Evolutionary conservation across 2,888 invertebrate species (phyloP), one percentile per base, ranked within the genome.

Genomic region (Plebejus anna): DNA sequence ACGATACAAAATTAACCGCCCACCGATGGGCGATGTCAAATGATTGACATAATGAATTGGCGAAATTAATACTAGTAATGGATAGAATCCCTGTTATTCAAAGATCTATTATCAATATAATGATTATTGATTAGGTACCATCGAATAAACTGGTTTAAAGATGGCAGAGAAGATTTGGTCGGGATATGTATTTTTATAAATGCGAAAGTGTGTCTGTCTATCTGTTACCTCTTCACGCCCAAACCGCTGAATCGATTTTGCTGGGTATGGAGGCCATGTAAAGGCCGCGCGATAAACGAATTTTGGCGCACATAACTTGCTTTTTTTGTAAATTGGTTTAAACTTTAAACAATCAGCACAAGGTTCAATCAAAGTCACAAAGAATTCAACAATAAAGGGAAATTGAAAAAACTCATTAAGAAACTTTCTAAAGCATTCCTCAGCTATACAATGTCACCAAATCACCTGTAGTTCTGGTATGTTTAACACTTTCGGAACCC

Each of bases 401-500:
- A n/a, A n/a, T 59, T 9, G 16, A 59, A 66, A 66, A 66, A 13
- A 32, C 66, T 13, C 61, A 61, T 22, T 9, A 6, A 57, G 1
- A 57, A 57, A 59, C 32, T 66, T 66, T 66, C 66, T 13, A 66
- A 13, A 66, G 66, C 66, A 66, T 66, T 66, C 66, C 66, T 0
- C 13, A 2, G 66, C 66, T 32, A 13, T 66, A 66, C 66, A 66
- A 66, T 13, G 32, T 66, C 32, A 66, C 66, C n/a, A 71, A 71
- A 71, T 71, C 73, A 73, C 73, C 73, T 73, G 73, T 55, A 51
- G 13, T 16, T 72, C 47, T 42, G 72, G 72, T 72, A 72, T 72
- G 72, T 71, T 42, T 42, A 71, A 71, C 42, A 71, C 42, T 42
- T 71, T 42, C 71, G 71, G 28, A 51, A 13, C 28, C 55, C 51